phyloP scores from a whole-genome alignment of 2,797 vertebrate genomes.

The Australoheros facetus region DNA sequence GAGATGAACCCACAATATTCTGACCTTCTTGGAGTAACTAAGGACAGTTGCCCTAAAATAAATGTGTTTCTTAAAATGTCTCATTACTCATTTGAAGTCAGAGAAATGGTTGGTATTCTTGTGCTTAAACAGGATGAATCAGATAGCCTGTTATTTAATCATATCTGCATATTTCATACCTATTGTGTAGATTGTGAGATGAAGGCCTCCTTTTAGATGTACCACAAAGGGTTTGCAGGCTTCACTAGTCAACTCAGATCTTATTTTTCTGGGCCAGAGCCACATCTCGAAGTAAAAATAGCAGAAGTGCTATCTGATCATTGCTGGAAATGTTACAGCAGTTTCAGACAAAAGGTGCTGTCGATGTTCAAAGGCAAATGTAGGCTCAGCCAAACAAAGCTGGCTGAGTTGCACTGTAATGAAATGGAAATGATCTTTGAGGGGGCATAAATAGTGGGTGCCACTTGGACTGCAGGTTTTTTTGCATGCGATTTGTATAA shows the following conservation, averaged over 20 bases:
- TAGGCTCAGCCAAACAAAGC: constrained; percentile 55
- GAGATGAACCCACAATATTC: constrained; percentile 7
- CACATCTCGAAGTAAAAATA: constrained; percentile 66
- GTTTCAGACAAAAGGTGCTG: constrained; percentile 65
- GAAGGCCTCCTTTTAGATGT: constrained; percentile 57
- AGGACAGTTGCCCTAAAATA: constrained; percentile 60
- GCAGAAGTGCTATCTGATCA: constrained; percentile 65
- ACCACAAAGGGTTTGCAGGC: constrained; percentile 58
- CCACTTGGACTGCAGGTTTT: constrained; percentile 24
- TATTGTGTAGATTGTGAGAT: constrained; percentile 42
- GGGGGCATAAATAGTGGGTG: constrained; percentile 7
- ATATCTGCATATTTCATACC: constrained; percentile 50
- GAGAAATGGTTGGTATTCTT: constrained; percentile 26
- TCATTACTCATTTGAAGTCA: constrained; percentile 29
- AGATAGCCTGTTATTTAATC: constrained; percentile 38
- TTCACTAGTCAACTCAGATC: constrained; percentile 63
- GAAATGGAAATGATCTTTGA: constrained; percentile 50
- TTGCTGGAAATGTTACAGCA: constrained; percentile 58
- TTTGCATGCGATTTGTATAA: constrained; percentile 4
- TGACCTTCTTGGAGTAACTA: constrained; percentile 32
- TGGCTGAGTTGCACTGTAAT: constrained; percentile 47
- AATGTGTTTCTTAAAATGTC: constrained; percentile 58
- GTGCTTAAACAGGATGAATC: constrained; percentile 39
- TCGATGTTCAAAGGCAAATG: constrained; percentile 64
- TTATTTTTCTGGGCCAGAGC: constrained; percentile 70